Base-by-base conservation (phyloP, 2,113 vertebrate genomes). In the Boleophthalmus pectinirostris region DNA sequence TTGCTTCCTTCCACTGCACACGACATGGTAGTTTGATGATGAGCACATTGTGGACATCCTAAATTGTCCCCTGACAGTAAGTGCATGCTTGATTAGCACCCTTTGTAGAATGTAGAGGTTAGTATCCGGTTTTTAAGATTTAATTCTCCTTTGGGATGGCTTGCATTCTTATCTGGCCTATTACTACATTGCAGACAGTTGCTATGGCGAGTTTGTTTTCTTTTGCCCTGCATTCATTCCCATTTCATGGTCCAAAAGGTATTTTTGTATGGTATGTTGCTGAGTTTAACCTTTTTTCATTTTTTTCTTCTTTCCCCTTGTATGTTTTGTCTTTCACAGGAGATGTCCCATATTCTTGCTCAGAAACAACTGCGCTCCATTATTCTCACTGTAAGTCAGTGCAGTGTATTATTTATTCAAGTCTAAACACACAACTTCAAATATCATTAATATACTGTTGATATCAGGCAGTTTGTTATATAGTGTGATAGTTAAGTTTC, bases 331-430 rank as follows among this genome's bases (percentile, higher is more conserved):
- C 67, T 35, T 72, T 63, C 78, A 47, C 80, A 99, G 98, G 98
- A 99, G 93, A 99, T 99, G 96, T 95, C 97, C 68, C 97, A 98
- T 64, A 98, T 99, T 84, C 90, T 98, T 75, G 96, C 98, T 66
- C 98, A 98, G 92, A 99, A 99, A 83, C 96, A 98, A 71, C 94
- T 99, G 78, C 96, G 97, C 21, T 94, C 92, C 84, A 98, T 98
- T 92, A 99, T 99, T 80, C 93, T 99, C 82, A 94, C 91, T 72
- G 98, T 99, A 92, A 96, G 97, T 97, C 74, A 29, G 3, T 21
- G 23, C 25, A 18, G 14, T 33, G 33, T 18, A 24, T 61, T 18
- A 24, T 61, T 33, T 1, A 61, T 61, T 61, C 7, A 29, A 16
- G 58, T 53, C 18, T 20, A n/a, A 53, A 9, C 51, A 53, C 15